phyloP scores from a whole-genome alignment of 2,113 vertebrate genomes.

The Geococcyx californianus region DNA sequence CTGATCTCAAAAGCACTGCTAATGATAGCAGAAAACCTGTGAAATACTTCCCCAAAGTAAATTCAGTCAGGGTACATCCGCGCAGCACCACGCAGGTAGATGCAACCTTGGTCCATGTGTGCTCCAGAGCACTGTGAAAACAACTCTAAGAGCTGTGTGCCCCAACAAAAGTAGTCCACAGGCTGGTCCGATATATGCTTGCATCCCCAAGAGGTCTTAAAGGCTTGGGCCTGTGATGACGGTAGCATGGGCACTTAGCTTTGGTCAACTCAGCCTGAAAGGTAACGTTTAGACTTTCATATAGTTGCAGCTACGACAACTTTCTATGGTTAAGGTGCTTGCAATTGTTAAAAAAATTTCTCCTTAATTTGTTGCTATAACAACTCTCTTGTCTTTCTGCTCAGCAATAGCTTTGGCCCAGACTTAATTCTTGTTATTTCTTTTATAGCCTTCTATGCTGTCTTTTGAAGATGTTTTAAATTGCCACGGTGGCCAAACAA shows the following conservation, averaged over 20 bases:
- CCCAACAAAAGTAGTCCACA: accelerated
- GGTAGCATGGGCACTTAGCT: not conserved
- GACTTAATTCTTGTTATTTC: not conserved
- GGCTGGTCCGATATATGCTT: not conserved
- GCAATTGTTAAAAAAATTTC: not conserved
- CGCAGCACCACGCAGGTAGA: not conserved
- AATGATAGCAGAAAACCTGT: not conserved
- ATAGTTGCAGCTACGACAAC: not conserved
- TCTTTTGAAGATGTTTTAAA: not conserved
- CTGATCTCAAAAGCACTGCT: not conserved
- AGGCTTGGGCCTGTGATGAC: accelerated
- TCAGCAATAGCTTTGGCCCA: not conserved
- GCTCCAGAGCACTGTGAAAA: not conserved
- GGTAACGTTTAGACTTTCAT: not conserved
- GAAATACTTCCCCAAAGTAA: not conserved
- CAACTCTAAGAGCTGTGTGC: accelerated
- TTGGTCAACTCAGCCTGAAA: too few relatives aligned
- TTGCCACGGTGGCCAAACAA: not conserved
- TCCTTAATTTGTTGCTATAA: not conserved
- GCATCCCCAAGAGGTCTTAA: not conserved
- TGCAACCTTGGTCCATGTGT: accelerated
- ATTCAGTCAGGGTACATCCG: not conserved
- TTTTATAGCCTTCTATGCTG: not conserved
- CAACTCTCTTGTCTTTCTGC: not conserved
- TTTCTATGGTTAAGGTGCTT: not conserved